Conservation (phyloP, 2,888 invertebrate species). For the Cylloceria caligata region DNA sequence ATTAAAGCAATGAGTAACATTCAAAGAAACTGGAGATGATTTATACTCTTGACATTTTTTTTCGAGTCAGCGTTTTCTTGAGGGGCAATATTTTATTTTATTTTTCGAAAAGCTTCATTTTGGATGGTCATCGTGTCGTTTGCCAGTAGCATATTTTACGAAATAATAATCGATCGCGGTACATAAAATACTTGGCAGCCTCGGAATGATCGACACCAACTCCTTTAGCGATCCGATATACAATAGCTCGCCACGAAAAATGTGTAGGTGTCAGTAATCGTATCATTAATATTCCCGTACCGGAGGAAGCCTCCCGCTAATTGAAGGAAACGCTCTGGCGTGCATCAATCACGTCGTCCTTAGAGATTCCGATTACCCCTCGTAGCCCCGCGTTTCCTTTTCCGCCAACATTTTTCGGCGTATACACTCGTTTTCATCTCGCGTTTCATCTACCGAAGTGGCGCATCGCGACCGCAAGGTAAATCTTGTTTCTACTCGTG, state of each 20-base stretch:
- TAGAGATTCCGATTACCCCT: conserved; percentile 40
- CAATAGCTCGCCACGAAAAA: conserved; percentile 24
- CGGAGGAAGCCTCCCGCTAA: conserved; percentile 67
- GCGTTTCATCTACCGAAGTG: conserved; percentile 52
- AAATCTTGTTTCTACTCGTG: conserved; percentile 58
- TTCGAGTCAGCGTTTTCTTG: no score
- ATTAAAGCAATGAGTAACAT: background rate
- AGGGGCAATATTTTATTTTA: background rate
- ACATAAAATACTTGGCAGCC: background rate
- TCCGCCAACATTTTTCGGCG: background rate
- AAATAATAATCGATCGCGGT: background rate
- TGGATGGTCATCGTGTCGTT: background rate
- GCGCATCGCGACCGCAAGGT: conserved; percentile 52
- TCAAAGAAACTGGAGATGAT: no score
- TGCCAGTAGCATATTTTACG: background rate
- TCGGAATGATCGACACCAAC: conserved; percentile 1
- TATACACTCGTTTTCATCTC: conserved; percentile 49
- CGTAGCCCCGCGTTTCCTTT: conserved; percentile 24
- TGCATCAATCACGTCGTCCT: conserved; percentile 72
- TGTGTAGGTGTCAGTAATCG: conserved; percentile 68
- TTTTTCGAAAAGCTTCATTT: background rate
- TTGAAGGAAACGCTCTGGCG: conserved; percentile 72
- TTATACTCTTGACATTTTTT: no score
- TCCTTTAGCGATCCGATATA: conserved; percentile 6
- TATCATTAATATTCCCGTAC: conserved; percentile 67